Evolutionary conservation across 2,888 invertebrate species (phyloP).

Genomic region (Lepas anatifera): DNA sequence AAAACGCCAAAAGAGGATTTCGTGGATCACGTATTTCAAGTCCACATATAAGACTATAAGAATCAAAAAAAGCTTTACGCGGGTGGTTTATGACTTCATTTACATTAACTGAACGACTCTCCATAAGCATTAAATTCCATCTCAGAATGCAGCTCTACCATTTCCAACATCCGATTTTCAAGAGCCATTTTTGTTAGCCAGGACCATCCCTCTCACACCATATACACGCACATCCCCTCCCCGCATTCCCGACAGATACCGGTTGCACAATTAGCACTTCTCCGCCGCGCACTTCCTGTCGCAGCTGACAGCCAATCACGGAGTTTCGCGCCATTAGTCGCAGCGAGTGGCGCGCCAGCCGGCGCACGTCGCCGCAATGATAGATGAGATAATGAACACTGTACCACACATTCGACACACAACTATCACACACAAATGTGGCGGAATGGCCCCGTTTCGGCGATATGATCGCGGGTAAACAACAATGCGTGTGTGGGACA

Average conservation of each 20-base stretch:
- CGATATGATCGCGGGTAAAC: not conserved
- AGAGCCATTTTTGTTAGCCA: too few species aligned
- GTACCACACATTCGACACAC: not conserved
- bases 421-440: not conserved
- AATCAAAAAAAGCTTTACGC: too few species aligned
- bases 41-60: too few species aligned
- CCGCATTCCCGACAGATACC: not conserved
- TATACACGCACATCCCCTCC: not conserved
- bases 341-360: not conserved
- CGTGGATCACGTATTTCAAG: too few species aligned
- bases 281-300: not conserved
- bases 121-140: too few species aligned
- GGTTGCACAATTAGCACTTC: not conserved
- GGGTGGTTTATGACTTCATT: too few species aligned
- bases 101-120: too few species aligned
- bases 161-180: too few species aligned
- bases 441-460: not conserved
- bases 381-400: not conserved
- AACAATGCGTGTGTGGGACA: not conserved
- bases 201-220: too few species aligned
- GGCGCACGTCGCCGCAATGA: not conserved
- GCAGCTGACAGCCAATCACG: not conserved
- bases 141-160: too few species aligned
- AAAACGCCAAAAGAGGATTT: too few species aligned
- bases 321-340: conserved; percentile 3